These are phyloP conservation scores for Sycophila sp. DNA, from an alignment of 1,140 invertebrate genomes.

Conservation along the genomic window DNA sequence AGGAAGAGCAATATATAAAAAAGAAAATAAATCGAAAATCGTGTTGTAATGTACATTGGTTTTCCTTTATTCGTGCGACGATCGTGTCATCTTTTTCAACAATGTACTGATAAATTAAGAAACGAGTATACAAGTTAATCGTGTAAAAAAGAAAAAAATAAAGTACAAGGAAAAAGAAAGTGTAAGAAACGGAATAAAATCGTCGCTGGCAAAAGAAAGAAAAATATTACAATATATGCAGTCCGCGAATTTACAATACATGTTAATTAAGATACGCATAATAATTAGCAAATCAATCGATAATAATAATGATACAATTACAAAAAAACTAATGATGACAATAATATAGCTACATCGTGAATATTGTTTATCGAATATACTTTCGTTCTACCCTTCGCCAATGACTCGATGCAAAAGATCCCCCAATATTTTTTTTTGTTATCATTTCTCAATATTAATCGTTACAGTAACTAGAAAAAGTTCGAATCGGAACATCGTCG, in stretches of 20 bases:
- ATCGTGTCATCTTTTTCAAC: conserved; percentile 23
- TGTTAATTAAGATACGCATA: conserved; percentile 28
- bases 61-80: too few relatives aligned
- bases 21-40: background rate
- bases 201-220: conserved; percentile 7
- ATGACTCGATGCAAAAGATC: conserved; percentile 34
- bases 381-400: conserved; percentile 28
- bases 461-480: conserved; percentile 29
- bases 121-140: background rate
- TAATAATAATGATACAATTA: conserved; percentile 24
- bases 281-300: conserved; percentile 24
- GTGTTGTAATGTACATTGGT: conserved; percentile 33
- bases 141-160: background rate
- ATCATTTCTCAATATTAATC: too few relatives aligned
- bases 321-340: conserved; percentile 25
- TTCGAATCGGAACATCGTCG: conserved; percentile 27
- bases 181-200: conserved; percentile 1
- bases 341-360: conserved; percentile 26
- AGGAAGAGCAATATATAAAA: background rate
- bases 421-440: background rate
- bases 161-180: too few relatives aligned
- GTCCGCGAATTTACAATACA: conserved; percentile 15
- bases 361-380: conserved; percentile 34
- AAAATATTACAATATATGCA: conserved; percentile 13
- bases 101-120: conserved; percentile 26